These are phyloP conservation scores for Nematostella vectensis DNA, from an alignment of 92 coral and sea anemone genomes.

Conservation along the genomic window DNA sequence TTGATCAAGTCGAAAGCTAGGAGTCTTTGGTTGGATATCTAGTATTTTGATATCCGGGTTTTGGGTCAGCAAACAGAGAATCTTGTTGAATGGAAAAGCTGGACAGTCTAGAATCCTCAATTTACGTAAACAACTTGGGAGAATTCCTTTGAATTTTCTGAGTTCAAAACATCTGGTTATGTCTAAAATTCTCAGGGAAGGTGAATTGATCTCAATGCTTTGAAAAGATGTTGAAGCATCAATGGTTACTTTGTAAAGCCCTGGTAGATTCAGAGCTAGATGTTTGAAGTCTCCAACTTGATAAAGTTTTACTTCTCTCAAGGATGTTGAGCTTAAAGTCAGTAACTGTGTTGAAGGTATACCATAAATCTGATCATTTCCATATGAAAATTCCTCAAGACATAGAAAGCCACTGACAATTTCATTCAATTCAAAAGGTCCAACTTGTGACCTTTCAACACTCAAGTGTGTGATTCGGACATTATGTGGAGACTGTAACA, in stretches of 20 bases:
- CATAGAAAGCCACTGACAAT: constrained; percentile 33
- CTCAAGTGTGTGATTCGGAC: constrained; percentile 39
- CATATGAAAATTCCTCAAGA: constrained; percentile 45
- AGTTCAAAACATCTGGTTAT: constrained; percentile 58
- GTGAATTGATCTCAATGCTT: constrained; percentile 40
- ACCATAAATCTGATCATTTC: constrained; percentile 70
- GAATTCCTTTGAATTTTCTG: constrained; percentile 44
- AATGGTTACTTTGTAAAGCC: constrained; percentile 34
- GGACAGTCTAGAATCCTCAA: constrained; percentile 50
- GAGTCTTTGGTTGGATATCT: constrained; percentile 45
- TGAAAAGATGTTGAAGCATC: constrained; percentile 46
- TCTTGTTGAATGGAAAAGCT: constrained; percentile 44
- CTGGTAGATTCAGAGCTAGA: constrained; percentile 38
- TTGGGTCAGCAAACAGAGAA: constrained; percentile 53
- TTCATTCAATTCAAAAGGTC: constrained; percentile 34
- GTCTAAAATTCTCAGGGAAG: constrained; percentile 47
- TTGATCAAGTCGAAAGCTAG: constrained; percentile 61
- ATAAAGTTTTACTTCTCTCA: constrained; percentile 43
- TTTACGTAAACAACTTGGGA: constrained; percentile 49
- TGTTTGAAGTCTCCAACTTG: constrained; percentile 75
- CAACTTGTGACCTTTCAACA: constrained; percentile 62
- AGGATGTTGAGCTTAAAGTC: constrained; percentile 41
- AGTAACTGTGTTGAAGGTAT: constrained; percentile 64
- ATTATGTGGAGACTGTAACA: constrained; percentile 35
- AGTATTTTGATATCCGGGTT: constrained; percentile 65